Evolutionary conservation across 2,797 vertebrate genomes (phyloP).

Genomic region (Poecilia velifera): DNA sequence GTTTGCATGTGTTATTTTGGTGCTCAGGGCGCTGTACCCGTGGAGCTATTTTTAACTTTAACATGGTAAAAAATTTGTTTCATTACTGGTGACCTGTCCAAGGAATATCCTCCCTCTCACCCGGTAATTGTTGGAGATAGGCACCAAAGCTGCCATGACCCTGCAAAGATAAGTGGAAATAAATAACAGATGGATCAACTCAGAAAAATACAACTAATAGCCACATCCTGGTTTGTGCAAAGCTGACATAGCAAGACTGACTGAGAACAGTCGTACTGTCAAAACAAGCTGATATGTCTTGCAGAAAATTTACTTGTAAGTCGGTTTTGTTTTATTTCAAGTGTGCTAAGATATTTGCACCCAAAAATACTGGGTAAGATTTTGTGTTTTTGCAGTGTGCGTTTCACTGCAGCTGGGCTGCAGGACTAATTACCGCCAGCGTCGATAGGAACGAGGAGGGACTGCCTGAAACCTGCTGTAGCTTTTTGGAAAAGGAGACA

Average conservation of each 20-base stretch:
- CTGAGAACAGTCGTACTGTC: slow-evolving; percentile 19
- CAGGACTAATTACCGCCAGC: slow-evolving; percentile 42
- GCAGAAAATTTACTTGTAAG: too few species aligned
- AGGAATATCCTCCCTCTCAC: background rate
- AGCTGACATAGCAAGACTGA: slow-evolving; percentile 27
- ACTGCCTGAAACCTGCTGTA: slow-evolving; percentile 50
- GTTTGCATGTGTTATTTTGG: background rate
- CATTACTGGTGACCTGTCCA: background rate
- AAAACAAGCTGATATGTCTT: too few species aligned
- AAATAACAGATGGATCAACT: background rate
- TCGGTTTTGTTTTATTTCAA: too few species aligned
- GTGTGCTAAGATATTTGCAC: too few species aligned
- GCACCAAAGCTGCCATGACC: background rate
- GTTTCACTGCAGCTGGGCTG: slow-evolving; percentile 31
- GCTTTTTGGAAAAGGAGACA: slow-evolving; percentile 28
- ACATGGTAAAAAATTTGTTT: background rate
- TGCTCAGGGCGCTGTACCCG: too few species aligned
- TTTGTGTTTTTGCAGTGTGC: background rate
- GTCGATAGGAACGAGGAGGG: slow-evolving; percentile 46
- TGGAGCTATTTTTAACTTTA: background rate
- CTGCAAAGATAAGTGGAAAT: background rate
- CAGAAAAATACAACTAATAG: background rate
- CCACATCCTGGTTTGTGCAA: background rate
- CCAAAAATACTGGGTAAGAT: too few species aligned
- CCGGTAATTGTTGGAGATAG: background rate